Conservation (phyloP, 1,140 invertebrate species). For the Neodiprion fabricii region DNA sequence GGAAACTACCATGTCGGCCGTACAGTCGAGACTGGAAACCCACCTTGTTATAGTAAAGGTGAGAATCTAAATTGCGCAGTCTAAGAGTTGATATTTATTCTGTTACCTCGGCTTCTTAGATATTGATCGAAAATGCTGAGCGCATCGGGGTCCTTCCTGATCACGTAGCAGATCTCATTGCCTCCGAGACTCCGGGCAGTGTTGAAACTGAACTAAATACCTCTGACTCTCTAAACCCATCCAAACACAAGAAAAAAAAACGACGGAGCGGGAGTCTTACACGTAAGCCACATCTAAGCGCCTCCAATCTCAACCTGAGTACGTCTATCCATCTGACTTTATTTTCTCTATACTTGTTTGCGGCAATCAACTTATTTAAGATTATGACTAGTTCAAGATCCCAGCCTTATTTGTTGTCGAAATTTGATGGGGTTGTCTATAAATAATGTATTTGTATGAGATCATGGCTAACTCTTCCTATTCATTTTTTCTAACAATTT, state of each 20-base stretch:
- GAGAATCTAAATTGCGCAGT: slow-evolving; percentile 27
- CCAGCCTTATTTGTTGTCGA: slow-evolving; percentile 12
- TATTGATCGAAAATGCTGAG: slow-evolving; percentile 79
- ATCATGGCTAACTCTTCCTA: slow-evolving; percentile 1
- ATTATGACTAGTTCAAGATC: neutral
- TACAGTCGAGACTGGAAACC: slow-evolving; percentile 67
- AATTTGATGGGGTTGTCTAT: slow-evolving; percentile 30
- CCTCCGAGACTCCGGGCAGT: slow-evolving; percentile 58
- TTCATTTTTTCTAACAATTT: slow-evolving; percentile 19
- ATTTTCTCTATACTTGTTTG: too few relatives aligned
- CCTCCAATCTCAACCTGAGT: slow-evolving; percentile 48
- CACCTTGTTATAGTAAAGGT: slow-evolving; percentile 70
- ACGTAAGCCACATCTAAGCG: slow-evolving; percentile 65
- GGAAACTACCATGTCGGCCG: slow-evolving; percentile 65
- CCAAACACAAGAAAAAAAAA: slow-evolving; percentile 71
- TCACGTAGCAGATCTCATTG: slow-evolving; percentile 58
- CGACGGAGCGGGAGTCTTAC: slow-evolving; percentile 82
- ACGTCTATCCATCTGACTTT: slow-evolving; percentile 37
- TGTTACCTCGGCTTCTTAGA: slow-evolving; percentile 60
- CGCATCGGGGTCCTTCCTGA: slow-evolving; percentile 76
- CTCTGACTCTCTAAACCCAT: slow-evolving; percentile 51
- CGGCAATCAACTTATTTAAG: neutral
- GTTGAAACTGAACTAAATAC: slow-evolving; percentile 61
- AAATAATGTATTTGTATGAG: neutral
- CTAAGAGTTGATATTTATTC: slow-evolving; percentile 13